A percentile compares a stretch with the other conserved stretches of the same genome.
phyloP scores from a whole-genome alignment of 2,888 invertebrate species.

The Eupithecia subumbrata region DNA sequence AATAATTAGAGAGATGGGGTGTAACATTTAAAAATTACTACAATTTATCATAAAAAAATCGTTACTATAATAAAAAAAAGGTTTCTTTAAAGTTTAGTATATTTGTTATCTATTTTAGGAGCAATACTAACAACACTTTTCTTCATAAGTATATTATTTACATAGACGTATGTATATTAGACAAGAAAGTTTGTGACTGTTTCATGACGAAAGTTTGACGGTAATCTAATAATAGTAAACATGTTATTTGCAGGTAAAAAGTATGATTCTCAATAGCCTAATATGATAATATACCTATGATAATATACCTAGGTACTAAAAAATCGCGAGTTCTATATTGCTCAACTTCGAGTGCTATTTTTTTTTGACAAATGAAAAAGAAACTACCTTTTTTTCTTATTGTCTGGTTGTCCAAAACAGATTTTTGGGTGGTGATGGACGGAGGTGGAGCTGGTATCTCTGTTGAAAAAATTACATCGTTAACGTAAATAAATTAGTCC shows the following conservation, averaged over 20 bases:
- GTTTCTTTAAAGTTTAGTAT: no score
- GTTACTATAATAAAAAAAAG: no score
- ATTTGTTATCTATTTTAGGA: no score
- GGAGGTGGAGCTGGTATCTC: slow-evolving; percentile 93
- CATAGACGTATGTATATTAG: no score
- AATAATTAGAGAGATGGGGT: no score
- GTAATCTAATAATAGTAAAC: not conserved
- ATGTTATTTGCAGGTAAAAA: not conserved
- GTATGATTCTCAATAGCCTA: not conserved
- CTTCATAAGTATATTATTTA: no score
- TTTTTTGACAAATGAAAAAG: not conserved
- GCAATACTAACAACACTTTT: no score
- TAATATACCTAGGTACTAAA: not conserved
- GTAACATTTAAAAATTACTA: no score
- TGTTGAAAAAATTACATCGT: slow-evolving; percentile 61
- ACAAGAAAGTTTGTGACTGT: not conserved
- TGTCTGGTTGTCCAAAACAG: slow-evolving; percentile 76
- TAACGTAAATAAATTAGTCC: not conserved
- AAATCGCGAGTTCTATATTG: not conserved
- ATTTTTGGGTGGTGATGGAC: slow-evolving; percentile 84
- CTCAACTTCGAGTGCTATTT: not conserved
- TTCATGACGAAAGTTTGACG: not conserved
- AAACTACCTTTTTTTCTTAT: slow-evolving; percentile 74
- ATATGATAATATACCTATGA: no score
- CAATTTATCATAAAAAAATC: no score